Evolutionary conservation across 2,888 invertebrate genomes (phyloP).

Genomic region (Sminthurinus aureus): DNA sequence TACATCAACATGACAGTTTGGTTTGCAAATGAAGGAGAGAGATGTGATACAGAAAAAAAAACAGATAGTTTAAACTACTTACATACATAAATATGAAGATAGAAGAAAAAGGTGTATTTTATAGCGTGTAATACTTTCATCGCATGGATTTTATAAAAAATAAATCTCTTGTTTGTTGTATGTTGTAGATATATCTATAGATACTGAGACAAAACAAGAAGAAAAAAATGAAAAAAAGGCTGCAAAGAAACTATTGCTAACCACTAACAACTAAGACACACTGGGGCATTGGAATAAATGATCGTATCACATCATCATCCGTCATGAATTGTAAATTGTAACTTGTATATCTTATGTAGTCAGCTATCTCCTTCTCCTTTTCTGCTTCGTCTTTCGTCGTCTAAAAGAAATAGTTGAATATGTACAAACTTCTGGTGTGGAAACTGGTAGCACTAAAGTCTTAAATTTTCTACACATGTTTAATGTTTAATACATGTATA

Average conservation of each 20-base stretch:
- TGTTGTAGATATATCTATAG: too few species aligned
- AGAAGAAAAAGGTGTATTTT: neutral
- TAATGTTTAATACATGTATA: too few species aligned
- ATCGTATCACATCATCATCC: neutral
- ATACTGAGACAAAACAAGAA: too few species aligned
- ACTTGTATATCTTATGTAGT: neutral
- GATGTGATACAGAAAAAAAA: neutral
- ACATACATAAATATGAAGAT: neutral
- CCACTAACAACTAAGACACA: neutral
- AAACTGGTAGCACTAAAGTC: too few species aligned
- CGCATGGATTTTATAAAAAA: neutral
- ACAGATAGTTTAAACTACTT: neutral
- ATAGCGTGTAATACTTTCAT: slow-evolving; percentile 7
- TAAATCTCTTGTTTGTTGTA: neutral
- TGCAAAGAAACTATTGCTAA: too few species aligned
- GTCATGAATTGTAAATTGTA: neutral
- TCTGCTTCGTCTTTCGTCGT: too few species aligned
- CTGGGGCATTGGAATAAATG: neutral
- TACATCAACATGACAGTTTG: neutral
- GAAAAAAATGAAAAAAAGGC: too few species aligned
- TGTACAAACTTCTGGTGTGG: too few species aligned
- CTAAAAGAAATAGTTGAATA: too few species aligned
- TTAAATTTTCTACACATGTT: too few species aligned
- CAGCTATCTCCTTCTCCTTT: too few species aligned
- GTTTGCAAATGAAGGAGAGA: neutral